Evolutionary conservation across 2,797 vertebrate genomes (phyloP).

Genomic region (Sandelia bainsii): DNA sequence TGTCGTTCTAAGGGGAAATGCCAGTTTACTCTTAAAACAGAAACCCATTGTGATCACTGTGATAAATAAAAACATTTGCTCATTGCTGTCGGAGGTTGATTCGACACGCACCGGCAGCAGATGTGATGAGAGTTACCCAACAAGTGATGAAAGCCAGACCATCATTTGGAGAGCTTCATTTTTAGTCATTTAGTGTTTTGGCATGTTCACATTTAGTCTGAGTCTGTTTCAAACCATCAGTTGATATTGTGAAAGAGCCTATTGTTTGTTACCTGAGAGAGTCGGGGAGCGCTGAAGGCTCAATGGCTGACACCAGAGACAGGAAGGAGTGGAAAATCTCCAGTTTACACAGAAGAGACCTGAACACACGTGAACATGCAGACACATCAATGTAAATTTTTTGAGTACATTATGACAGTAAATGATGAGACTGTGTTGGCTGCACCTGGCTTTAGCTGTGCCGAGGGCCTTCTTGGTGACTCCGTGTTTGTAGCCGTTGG

Average conservation of each 20-base stretch:
- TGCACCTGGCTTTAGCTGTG: constrained; percentile 89
- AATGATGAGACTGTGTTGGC: background rate
- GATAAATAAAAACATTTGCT: background rate
- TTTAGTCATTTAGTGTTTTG: background rate
- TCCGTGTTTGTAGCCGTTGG: constrained; percentile 94
- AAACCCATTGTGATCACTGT: background rate
- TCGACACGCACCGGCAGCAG: background rate
- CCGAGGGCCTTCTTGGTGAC: constrained; percentile 88
- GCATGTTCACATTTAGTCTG: background rate
- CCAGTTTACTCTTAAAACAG: background rate
- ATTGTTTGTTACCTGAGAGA: constrained; percentile 88
- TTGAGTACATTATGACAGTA: too few relatives aligned
- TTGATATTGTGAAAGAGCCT: background rate
- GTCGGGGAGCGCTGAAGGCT: constrained; percentile 83
- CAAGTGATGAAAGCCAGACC: constrained; percentile 12
- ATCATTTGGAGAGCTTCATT: background rate
- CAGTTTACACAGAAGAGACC: constrained; percentile 92
- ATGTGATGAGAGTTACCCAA: background rate
- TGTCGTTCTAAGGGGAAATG: background rate
- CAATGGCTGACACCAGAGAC: constrained; percentile 84
- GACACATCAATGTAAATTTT: background rate
- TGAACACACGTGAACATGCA: constrained; percentile 60
- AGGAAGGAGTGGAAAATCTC: constrained; percentile 92
- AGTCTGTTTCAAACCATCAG: background rate
- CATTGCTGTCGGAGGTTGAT: background rate